Percentiles rank a stretch among this genome's conserved stretches.
Conservation (phyloP, 2,113 vertebrate genomes). For the Odocoileus hemionus region DNA sequence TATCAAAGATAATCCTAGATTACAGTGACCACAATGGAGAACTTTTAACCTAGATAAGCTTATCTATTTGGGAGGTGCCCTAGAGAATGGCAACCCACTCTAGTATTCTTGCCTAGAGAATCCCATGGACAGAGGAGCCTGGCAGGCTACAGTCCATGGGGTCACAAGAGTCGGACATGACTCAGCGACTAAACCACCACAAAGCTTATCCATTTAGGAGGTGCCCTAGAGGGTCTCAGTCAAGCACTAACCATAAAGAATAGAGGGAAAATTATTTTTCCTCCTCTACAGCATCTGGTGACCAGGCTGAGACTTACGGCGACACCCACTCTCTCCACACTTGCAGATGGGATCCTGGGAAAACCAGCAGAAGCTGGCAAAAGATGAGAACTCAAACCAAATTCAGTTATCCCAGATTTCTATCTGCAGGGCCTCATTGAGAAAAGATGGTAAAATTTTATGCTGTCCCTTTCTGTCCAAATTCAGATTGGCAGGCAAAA, state of each 20-base stretch:
- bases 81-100: background rate
- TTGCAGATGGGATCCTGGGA: background rate
- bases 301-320: background rate
- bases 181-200: background rate
- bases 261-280: background rate
- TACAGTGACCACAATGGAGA: background rate
- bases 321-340: background rate
- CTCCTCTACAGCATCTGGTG: background rate
- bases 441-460: background rate
- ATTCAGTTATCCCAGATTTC: background rate
- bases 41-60: background rate
- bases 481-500: background rate
- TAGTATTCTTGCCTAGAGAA: background rate
- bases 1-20: background rate
- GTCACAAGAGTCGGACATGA: background rate
- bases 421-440: background rate
- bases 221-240: background rate
- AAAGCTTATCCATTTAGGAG: background rate
- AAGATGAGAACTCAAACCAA: background rate
- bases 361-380: background rate
- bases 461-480: background rate
- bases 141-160: background rate
- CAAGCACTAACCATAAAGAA: background rate
- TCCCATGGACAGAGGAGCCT: background rate
- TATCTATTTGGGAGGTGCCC: background rate